Evolutionary conservation across 2,113 vertebrate genomes (phyloP).

Genomic region (Cephalopholis sonnerati): DNA sequence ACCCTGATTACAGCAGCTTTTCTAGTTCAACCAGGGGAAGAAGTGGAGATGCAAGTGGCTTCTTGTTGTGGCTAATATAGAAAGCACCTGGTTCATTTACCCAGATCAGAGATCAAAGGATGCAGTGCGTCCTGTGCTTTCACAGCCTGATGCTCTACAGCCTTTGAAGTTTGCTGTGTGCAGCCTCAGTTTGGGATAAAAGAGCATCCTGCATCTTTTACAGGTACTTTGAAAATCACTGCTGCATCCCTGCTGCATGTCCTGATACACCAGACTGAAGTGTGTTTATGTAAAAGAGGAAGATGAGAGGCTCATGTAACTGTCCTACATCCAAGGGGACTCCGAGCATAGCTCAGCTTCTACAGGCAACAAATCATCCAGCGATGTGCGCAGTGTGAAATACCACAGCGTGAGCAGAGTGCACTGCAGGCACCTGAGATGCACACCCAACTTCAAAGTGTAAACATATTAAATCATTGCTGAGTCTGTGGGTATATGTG

Average conservation of each 20-base stretch:
- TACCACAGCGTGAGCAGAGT: background rate
- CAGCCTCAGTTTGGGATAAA: slow-evolving; percentile 19
- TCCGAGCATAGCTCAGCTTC: slow-evolving; percentile 35
- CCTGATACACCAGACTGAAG: background rate
- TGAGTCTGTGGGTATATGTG: slow-evolving; percentile 2
- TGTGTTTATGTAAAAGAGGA: background rate
- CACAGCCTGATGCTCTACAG: slow-evolving; percentile 26
- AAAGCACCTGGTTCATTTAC: slow-evolving; percentile 50
- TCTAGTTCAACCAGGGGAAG: background rate
- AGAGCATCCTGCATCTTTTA: slow-evolving; percentile 26
- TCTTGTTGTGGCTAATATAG: background rate
- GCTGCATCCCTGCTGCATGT: background rate
- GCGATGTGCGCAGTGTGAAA: background rate
- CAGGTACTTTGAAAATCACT: background rate
- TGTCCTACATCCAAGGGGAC: slow-evolving; percentile 43
- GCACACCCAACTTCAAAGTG: background rate
- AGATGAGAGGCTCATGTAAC: slow-evolving; percentile 27
- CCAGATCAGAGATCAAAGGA: slow-evolving; percentile 52
- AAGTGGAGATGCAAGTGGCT: background rate
- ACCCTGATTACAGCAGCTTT: slow-evolving; percentile 3
- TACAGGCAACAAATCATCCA: background rate
- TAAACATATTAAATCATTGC: slow-evolving; percentile 12
- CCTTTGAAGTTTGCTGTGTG: slow-evolving; percentile 45
- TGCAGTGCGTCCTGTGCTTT: slow-evolving; percentile 5
- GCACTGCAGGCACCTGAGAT: background rate